Percentiles rank a stretch among this genome's conserved stretches.
Conservation (phyloP, 2,888 invertebrate species). For the Aleiodes alternator region DNA sequence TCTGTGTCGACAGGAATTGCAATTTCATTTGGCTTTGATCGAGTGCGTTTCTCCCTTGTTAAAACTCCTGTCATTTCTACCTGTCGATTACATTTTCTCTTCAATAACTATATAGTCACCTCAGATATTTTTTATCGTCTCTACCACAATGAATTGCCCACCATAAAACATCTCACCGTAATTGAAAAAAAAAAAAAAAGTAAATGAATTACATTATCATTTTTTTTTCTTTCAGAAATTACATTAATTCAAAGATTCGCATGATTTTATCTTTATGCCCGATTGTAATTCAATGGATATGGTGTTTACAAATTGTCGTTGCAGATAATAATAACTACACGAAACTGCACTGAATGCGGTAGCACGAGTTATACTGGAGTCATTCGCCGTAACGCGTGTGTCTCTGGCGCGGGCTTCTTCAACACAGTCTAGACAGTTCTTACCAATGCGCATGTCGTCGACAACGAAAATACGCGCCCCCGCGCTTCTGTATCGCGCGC, state of each 20-base stretch:
- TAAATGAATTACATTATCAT: too few relatives aligned
- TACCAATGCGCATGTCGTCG: conserved; percentile 60
- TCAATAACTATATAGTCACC: conserved; percentile 8
- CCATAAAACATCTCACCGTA: conserved; percentile 24
- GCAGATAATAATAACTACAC: not conserved
- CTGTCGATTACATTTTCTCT: conserved; percentile 34
- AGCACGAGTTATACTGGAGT: conserved; percentile 42
- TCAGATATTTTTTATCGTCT: conserved; percentile 16
- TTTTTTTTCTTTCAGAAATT: too few relatives aligned
- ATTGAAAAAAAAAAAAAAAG: not conserved
- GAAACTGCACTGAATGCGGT: conserved; percentile 40
- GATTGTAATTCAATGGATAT: not conserved
- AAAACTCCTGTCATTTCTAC: conserved; percentile 27
- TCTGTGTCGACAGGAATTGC: conserved; percentile 15
- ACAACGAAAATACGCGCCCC: conserved; percentile 63
- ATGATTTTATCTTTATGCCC: not conserved
- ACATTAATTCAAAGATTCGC: too few relatives aligned
- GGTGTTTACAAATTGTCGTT: not conserved
- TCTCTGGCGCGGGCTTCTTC: conserved; percentile 38
- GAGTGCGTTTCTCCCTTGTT: conserved; percentile 29
- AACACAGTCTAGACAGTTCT: conserved; percentile 48
- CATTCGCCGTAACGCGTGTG: conserved; percentile 37
- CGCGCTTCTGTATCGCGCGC: conserved; percentile 51
- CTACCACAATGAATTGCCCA: conserved; percentile 27
- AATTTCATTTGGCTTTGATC: conserved; percentile 38